Evolutionary conservation across 2,113 vertebrate species (phyloP), one percentile per base, ranked within the genome.

Genomic region (Takifugu flavidus): DNA sequence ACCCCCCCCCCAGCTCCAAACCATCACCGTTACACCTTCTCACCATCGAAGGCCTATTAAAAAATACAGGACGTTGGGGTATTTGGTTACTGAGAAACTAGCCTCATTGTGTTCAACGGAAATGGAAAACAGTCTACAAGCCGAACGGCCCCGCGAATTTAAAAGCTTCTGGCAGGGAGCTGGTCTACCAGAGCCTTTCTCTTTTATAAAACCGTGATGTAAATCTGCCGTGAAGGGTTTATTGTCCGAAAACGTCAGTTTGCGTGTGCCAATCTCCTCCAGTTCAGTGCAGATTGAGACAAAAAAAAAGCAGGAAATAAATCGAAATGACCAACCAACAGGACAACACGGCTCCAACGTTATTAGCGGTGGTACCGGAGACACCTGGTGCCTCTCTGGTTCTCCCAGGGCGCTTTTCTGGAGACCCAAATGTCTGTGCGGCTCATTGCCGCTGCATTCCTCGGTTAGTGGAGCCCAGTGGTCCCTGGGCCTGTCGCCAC

Each of bases 21-120:
- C 65, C 53, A 69, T 49, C 46, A 58, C 54, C 44, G 53, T 59
- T 77, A 64, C 67, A 82, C 63, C 73, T 68, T 65, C 70, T 72
- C 68, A 75, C 59, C 68, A 78, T 62, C 80, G 66, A 67, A 69
- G 60, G 71, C 68, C 74, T 68, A 80, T 83, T 65, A 70, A 71
- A 78, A 74, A 73, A 70, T 76, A 79, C 51, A 87, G 70, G 74
- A 78, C 82, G 78, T 76, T 56, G 64, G 82, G 81, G 79, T 67
- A 82, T 82, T 86, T 77, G 75, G 79, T 83, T 83, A 67, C 78
- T 66, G 72, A 77, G 76, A 83, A 89, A 84, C 78, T 44, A 68
- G 79, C 67, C 75, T 89, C 81, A 80, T 87, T 86, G 87, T n/a
- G 15, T 59, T 81, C 53, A 59, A 80, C 81, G 84, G 85, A 89